These are phyloP conservation scores for Oasisia sp. DNA, from an alignment of 2,888 invertebrate species.

Conservation along the genomic window DNA sequence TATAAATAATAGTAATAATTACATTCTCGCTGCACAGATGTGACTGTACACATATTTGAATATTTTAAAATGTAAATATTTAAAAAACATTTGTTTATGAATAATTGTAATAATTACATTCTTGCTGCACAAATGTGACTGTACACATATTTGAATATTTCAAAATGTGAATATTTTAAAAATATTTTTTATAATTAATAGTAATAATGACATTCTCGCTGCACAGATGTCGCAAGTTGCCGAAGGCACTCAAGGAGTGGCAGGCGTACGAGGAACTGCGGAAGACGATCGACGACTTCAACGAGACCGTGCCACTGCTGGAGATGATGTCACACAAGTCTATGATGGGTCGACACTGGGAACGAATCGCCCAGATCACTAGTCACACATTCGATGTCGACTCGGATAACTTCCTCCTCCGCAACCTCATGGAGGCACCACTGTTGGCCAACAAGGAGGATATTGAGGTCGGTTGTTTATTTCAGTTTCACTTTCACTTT, in stretches of 20 bases:
- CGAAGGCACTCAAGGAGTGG: slow-evolving; percentile 91
- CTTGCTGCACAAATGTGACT: too few relatives aligned
- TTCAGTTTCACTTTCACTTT: neutral
- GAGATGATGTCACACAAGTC: slow-evolving; percentile 97
- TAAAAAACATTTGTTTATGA: too few relatives aligned
- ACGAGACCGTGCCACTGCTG: slow-evolving; percentile 94
- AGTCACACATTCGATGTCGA: slow-evolving; percentile 91
- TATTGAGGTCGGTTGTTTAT: slow-evolving; percentile 77
- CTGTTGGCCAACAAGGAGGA: slow-evolving; percentile 92
- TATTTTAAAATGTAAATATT: too few relatives aligned
- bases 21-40: too few relatives aligned
- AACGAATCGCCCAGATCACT: slow-evolving; percentile 90
- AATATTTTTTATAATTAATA: neutral
- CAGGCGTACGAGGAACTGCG: slow-evolving; percentile 96
- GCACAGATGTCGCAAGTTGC: slow-evolving; percentile 87
- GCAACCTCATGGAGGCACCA: slow-evolving; percentile 94
- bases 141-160: too few relatives aligned
- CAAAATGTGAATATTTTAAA: too few relatives aligned
- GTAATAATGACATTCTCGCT: neutral
- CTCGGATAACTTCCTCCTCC: slow-evolving; percentile 91
- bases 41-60: too few relatives aligned
- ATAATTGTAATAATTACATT: too few relatives aligned
- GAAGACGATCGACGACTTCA: slow-evolving; percentile 96
- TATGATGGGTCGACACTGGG: slow-evolving; percentile 97
- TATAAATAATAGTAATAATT: too few relatives aligned